phyloP scores from a whole-genome alignment of 2,797 vertebrate species.

The Calcarius lapponicus region DNA sequence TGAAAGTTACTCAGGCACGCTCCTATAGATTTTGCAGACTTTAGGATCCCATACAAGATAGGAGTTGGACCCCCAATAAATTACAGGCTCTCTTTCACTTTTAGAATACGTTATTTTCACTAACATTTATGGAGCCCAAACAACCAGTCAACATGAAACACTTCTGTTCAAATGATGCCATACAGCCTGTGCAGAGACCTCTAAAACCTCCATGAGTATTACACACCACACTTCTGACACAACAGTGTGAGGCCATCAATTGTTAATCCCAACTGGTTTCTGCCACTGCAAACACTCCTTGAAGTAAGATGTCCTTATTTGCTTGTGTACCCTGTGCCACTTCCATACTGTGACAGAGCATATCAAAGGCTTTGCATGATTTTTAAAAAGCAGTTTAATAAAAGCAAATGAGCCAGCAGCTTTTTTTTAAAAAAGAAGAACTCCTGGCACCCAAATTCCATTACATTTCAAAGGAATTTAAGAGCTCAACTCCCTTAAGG shows the following conservation, averaged over 20 bases:
- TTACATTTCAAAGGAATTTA: conserved; percentile 30
- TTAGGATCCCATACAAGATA: background rate
- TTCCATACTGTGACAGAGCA: background rate
- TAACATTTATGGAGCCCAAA: background rate
- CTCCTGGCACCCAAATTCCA: background rate
- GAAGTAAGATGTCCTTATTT: background rate
- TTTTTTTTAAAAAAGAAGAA: background rate
- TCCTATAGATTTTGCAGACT: background rate
- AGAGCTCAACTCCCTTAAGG: conserved; percentile 19
- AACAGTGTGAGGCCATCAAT: background rate
- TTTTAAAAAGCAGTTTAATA: conserved; percentile 11
- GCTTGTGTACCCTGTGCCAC: background rate
- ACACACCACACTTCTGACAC: background rate
- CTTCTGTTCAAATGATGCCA: background rate
- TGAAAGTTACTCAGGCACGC: background rate
- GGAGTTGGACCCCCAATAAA: background rate
- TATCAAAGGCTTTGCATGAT: background rate
- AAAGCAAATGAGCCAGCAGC: background rate
- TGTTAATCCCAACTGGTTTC: background rate
- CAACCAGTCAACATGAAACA: background rate
- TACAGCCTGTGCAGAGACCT: background rate
- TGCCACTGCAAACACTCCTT: background rate
- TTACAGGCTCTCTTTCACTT: background rate
- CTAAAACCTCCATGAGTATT: background rate
- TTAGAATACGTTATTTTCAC: background rate